Evolutionary conservation across 2,113 vertebrate genomes (phyloP).

Genomic region (Laticauda colubrina): DNA sequence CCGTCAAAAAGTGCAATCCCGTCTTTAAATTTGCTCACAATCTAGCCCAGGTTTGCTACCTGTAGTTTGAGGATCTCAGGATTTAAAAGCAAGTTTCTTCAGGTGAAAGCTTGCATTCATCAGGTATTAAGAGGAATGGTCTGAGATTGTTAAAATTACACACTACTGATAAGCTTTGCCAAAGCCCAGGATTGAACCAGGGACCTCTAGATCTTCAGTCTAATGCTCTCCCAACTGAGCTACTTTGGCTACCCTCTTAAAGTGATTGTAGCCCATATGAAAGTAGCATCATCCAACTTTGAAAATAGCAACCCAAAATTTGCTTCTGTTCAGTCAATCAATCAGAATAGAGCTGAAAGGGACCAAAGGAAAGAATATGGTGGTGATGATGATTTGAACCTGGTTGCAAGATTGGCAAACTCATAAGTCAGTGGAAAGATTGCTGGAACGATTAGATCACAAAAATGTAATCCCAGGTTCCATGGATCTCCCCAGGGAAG

Average conservation of each 20-base stretch:
- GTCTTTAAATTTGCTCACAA: not conserved
- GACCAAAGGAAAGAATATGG: too few species aligned
- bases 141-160: not conserved
- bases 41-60: too few species aligned
- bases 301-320: not conserved
- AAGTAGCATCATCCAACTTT: not conserved
- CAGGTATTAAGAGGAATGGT: too few species aligned
- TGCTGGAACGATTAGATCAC: too few species aligned
- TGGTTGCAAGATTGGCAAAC: too few species aligned
- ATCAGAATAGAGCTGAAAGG: too few species aligned
- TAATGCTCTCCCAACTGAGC: not conserved
- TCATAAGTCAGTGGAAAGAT: too few species aligned
- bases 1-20: not conserved
- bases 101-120: too few species aligned
- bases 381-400: too few species aligned
- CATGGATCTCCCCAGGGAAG: not conserved
- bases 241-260: not conserved
- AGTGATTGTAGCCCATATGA: not conserved
- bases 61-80: too few species aligned
- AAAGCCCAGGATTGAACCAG: not conserved
- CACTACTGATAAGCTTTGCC: not conserved
- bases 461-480: not conserved
- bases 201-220: not conserved
- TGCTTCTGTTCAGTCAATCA: too few species aligned
- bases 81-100: too few species aligned